Percentiles rank a stretch among this genome's conserved stretches.
Conservation (phyloP, 2,113 vertebrate species). For the Cebus imitator region DNA sequence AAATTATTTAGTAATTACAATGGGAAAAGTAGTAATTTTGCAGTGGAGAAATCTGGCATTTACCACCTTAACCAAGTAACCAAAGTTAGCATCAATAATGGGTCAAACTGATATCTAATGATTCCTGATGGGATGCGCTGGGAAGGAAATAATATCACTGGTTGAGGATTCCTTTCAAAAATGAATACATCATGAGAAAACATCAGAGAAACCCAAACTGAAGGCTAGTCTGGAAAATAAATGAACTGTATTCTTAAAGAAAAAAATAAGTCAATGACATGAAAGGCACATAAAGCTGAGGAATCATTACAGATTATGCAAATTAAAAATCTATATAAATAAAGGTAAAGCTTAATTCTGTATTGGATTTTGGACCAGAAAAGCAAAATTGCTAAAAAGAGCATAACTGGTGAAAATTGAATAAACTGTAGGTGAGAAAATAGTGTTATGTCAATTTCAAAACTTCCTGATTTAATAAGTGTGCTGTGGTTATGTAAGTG, state of each 20-base stretch:
- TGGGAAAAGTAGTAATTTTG: not conserved
- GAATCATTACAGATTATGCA: conserved; percentile 12
- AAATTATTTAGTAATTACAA: conserved; percentile 23
- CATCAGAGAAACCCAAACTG: not conserved
- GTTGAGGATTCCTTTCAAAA: not conserved
- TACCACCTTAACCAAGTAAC: not conserved
- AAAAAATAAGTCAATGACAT: not conserved
- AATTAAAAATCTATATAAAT: not conserved
- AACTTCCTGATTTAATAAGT: not conserved
- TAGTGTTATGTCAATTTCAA: not conserved
- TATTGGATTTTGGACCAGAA: not conserved
- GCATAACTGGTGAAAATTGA: not conserved
- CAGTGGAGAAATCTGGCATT: not conserved
- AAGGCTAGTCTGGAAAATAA: not conserved
- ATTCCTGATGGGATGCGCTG: not conserved
- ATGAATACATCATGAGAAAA: not conserved
- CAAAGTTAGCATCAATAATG: not conserved
- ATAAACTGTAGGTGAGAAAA: not conserved
- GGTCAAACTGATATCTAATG: not conserved
- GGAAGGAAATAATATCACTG: not conserved
- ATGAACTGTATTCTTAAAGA: not conserved
- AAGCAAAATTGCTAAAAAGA: not conserved
- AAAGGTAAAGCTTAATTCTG: not conserved
- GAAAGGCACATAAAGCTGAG: not conserved
- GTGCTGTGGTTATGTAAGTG: not conserved